Percentiles rank a stretch among this genome's conserved stretches.
These are phyloP conservation scores for Bagarius yarrelli DNA, from an alignment of 2,113 vertebrate species.

Conservation along the genomic window DNA sequence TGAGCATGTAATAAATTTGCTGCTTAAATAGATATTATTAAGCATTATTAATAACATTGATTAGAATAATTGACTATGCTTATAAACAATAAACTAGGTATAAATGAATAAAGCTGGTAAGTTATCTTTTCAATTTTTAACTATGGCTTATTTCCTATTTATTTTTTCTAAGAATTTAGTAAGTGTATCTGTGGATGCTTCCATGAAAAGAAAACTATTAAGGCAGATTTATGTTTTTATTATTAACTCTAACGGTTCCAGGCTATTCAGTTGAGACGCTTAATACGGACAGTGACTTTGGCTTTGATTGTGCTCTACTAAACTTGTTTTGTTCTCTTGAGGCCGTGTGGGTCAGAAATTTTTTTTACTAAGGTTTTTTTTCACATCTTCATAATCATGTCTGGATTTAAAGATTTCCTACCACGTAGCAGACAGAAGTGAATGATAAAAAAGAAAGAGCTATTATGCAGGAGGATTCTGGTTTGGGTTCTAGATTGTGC, in stretches of 20 bases:
- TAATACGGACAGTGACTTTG: constrained; percentile 36
- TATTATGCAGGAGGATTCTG: not conserved
- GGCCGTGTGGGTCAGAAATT: constrained; percentile 46
- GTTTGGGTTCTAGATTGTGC: not conserved
- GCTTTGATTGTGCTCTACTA: constrained; percentile 42
- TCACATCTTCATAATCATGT: constrained; percentile 40
- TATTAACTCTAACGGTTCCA: constrained; percentile 13
- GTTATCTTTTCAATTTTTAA: constrained; percentile 12
- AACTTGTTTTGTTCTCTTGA: constrained; percentile 57
- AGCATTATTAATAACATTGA: no score
- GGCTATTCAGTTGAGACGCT: constrained; percentile 30
- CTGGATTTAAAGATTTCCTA: constrained; percentile 25
- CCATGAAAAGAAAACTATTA: constrained; percentile 5
- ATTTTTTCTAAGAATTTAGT: constrained; percentile 28
- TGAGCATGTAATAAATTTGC: not conserved
- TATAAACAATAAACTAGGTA: not conserved
- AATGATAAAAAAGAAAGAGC: constrained; percentile 8
- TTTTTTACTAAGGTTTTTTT: constrained; percentile 37
- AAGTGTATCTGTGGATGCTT: constrained; percentile 27
- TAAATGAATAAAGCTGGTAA: not conserved
- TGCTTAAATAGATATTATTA: no score
- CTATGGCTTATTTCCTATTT: not conserved
- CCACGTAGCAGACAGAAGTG: not conserved
- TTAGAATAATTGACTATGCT: not conserved
- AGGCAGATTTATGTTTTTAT: constrained; percentile 39